Conservation (phyloP, 2,797 vertebrate genomes). For the Danio kyathit region DNA sequence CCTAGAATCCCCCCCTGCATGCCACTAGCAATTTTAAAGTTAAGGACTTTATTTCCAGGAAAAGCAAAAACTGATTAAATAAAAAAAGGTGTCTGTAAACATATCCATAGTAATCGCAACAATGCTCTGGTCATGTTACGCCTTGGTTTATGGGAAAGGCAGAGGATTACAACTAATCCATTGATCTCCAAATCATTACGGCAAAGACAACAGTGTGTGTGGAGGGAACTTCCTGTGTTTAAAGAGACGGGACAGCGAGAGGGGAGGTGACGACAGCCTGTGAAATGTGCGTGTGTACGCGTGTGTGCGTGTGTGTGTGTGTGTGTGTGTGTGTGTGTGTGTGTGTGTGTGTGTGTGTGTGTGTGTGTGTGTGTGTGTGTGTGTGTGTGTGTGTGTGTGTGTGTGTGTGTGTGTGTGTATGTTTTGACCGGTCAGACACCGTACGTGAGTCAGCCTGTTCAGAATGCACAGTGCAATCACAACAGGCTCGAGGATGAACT, state of each 20-base stretch:
- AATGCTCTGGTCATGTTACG: slow-evolving; percentile 76
- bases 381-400: slow-evolving; percentile 6
- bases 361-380: slow-evolving; percentile 8
- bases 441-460: slow-evolving; percentile 71
- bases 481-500: slow-evolving; percentile 42
- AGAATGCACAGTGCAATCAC: slow-evolving; percentile 44
- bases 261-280: slow-evolving; percentile 46
- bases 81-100: slow-evolving; percentile 73
- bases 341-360: slow-evolving; percentile 12
- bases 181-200: slow-evolving; percentile 82
- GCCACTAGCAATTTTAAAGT: no score
- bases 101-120: slow-evolving; percentile 75
- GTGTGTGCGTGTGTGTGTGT: slow-evolving; percentile 10
- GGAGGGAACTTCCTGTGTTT: slow-evolving; percentile 85
- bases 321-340: neutral
- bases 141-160: slow-evolving; percentile 74
- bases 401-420: neutral
- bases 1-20: no score
- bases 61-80: no score
- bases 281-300: slow-evolving; percentile 18
- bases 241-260: slow-evolving; percentile 74
- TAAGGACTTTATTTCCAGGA: no score
- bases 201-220: slow-evolving; percentile 82
- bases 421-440: slow-evolving; percentile 45
- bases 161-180: slow-evolving; percentile 81